phyloP scores from a whole-genome alignment of 2,113 vertebrate species.

The Eupsittula cactorum region DNA sequence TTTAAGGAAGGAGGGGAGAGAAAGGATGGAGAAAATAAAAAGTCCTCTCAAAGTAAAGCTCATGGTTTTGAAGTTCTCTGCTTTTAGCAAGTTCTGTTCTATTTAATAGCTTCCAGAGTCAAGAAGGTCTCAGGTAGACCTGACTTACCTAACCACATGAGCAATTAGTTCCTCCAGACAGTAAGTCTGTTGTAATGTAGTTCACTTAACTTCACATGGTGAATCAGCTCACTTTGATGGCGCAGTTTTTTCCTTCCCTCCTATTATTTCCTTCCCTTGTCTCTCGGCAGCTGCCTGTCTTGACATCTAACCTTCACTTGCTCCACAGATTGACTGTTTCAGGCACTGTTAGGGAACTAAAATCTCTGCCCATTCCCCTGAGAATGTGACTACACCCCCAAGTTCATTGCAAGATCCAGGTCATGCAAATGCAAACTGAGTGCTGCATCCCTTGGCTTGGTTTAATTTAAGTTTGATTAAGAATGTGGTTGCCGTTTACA shows the following conservation, averaged over 20 bases:
- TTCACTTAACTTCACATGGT: slow-evolving; percentile 70
- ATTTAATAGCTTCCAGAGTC: slow-evolving; percentile 74
- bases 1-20: background rate
- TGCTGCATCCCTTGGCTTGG: background rate
- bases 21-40: background rate
- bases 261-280: slow-evolving; percentile 60
- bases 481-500: background rate
- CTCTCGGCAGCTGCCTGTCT: slow-evolving; percentile 52
- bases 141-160: slow-evolving; percentile 62
- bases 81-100: slow-evolving; percentile 69
- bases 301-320: slow-evolving; percentile 53
- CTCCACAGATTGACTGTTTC: slow-evolving; percentile 37
- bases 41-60: slow-evolving; percentile 25
- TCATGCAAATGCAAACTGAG: background rate
- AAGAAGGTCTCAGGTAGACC: slow-evolving; percentile 72
- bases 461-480: background rate
- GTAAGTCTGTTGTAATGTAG: slow-evolving; percentile 56
- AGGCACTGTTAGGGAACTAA: slow-evolving; percentile 42
- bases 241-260: background rate
- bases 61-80: slow-evolving; percentile 62
- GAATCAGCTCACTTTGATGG: slow-evolving; percentile 63
- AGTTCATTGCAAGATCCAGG: background rate
- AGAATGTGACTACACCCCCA: background rate
- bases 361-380: background rate
- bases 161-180: slow-evolving; percentile 72